A percentile compares a stretch with the other conserved stretches of the same genome.
Conservation (phyloP, 2,888 invertebrate genomes). For the Hylaea fasciaria region DNA sequence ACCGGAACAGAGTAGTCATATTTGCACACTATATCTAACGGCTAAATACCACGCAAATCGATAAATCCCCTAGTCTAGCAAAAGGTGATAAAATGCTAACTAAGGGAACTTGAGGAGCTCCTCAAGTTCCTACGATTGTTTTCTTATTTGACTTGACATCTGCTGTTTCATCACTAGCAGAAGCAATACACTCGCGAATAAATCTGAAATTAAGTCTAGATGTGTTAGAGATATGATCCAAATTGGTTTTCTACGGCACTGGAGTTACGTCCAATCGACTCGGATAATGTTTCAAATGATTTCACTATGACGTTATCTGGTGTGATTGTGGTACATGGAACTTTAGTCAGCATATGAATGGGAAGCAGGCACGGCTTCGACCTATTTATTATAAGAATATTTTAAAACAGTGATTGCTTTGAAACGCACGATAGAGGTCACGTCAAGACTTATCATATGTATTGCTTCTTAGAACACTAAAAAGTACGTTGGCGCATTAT, state of each 20-base stretch:
- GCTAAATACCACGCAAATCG: too few relatives aligned
- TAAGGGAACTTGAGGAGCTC: background rate
- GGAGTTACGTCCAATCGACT: background rate
- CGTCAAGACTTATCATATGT: too few relatives aligned
- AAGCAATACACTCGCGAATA: background rate
- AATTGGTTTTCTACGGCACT: background rate
- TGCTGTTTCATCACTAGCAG: background rate
- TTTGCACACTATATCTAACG: too few relatives aligned
- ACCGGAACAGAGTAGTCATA: too few relatives aligned
- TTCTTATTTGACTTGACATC: background rate
- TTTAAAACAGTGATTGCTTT: background rate
- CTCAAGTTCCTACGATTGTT: conserved; percentile 1
- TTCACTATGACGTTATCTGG: too few relatives aligned
- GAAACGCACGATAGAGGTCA: too few relatives aligned
- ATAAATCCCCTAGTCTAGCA: too few relatives aligned
- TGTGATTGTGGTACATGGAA: background rate
- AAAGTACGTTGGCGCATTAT: too few relatives aligned
- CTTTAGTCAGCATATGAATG: background rate
- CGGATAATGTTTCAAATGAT: background rate
- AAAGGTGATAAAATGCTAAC: too few relatives aligned
- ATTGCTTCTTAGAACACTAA: too few relatives aligned
- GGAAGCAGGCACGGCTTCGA: background rate
- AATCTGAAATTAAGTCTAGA: background rate
- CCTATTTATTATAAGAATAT: background rate
- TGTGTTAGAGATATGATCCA: background rate